phyloP scores from a whole-genome alignment of 2,113 vertebrate genomes.

The Hirundichthys speculiger region DNA sequence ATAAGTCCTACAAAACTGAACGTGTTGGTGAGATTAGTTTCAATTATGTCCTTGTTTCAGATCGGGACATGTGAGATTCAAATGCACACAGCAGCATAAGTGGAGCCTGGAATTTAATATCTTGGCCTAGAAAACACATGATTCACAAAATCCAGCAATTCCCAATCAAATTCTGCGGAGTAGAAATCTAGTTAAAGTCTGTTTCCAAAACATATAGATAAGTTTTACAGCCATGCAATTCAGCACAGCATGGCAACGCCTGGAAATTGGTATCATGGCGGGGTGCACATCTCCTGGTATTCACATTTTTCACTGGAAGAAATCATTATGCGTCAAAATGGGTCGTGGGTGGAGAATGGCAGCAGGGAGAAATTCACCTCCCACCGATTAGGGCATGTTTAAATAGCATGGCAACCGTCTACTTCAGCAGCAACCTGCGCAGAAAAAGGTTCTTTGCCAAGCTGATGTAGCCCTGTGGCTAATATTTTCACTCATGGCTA shows the following conservation, averaged over 20 bases:
- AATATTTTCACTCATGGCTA: too few species aligned
- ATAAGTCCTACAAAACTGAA: too few species aligned
- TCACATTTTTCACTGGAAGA: slow-evolving; percentile 15
- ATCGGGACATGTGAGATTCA: background rate
- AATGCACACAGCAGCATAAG: background rate
- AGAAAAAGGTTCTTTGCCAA: background rate
- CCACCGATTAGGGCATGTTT: slow-evolving; percentile 12
- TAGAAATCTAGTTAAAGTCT: slow-evolving; percentile 25
- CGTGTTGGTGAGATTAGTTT: too few species aligned
- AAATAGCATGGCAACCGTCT: slow-evolving; percentile 8
- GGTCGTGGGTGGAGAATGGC: slow-evolving; percentile 26
- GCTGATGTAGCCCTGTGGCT: too few species aligned
- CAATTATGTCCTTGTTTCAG: too few species aligned
- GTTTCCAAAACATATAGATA: slow-evolving; percentile 35
- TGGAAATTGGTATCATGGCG: slow-evolving; percentile 50
- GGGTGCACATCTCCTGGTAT: slow-evolving; percentile 37
- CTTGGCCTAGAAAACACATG: slow-evolving; percentile 11
- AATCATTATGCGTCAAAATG: slow-evolving; percentile 38
- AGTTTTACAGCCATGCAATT: slow-evolving; percentile 36
- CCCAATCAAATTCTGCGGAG: slow-evolving; percentile 18
- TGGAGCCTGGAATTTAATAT: background rate
- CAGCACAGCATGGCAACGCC: slow-evolving; percentile 40
- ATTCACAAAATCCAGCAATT: slow-evolving; percentile 16
- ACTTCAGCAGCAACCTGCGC: background rate
- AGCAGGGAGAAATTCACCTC: slow-evolving; percentile 18